Base-by-base conservation (phyloP, 2,113 vertebrate species). In the Charadrius vociferus region DNA sequence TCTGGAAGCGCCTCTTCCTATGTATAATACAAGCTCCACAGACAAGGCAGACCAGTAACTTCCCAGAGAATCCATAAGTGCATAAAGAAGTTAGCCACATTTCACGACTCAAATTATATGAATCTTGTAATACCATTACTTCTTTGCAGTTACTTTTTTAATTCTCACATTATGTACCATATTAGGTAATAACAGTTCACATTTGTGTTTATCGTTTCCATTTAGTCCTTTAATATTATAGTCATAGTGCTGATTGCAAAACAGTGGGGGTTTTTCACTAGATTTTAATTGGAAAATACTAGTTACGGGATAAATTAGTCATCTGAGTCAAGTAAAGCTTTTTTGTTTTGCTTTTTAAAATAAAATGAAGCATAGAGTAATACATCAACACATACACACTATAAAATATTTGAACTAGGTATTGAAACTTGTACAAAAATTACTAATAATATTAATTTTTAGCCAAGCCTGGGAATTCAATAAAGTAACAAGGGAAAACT, bases 181-280 rank as follows among this genome's bases (percentile, higher is more conserved):
- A 26, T 4, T 59, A 47, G 4, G 27, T 74, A 79, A 43, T 43
- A 61, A 43, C 20, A 72, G 34, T 49, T 81, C n/a, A 20, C 62
- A 66, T 72, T 59, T 61, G 17, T 61, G 23, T 41, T 81, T 70
- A 80, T 17, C 13, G 22, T 29, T 95, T 80, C 53, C n/a, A 61
- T n/a, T 65, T 66, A 72, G 27, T 49, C 24, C 62, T 80, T 88
- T n/a, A 52, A 20, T 61, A 53, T 49, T n/a, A 36, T 6, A 82
- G 21, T 41, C 71, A 59, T 5, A 62, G 7, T 20, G 12, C 36
- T 53, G 39, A 4, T 36, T 80, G 5, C 22, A 79, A 84, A 85
- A 41, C 27, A 2, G 6, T 21, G 14, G 23, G 9, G 0, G 1
- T 15, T 53, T 56, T 13, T 19, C 24, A 36, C 14, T 13, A 36